These are phyloP conservation scores for Apocheima hispidaria DNA, from an alignment of 2,888 invertebrate species.

Conservation along the genomic window DNA sequence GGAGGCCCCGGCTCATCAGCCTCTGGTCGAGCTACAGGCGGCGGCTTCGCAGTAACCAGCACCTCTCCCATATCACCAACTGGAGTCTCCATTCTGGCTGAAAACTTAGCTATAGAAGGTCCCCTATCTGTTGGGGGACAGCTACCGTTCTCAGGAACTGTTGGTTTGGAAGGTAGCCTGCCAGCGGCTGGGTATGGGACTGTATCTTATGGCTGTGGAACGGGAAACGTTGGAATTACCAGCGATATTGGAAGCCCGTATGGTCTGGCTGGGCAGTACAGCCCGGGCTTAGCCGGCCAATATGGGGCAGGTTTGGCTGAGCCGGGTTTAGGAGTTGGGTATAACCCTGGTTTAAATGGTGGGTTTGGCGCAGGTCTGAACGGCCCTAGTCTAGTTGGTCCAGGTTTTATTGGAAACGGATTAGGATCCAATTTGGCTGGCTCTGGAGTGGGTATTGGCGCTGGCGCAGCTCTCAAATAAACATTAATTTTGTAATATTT, in stretches of 20 bases:
- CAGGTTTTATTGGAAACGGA: slow-evolving; percentile 1
- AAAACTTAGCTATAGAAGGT: slow-evolving; percentile 51
- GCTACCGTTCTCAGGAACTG: slow-evolving; percentile 48
- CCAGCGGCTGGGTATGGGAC: slow-evolving; percentile 42
- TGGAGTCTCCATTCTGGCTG: slow-evolving; percentile 49
- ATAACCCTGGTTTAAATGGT: neutral
- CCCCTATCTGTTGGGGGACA: slow-evolving; percentile 46
- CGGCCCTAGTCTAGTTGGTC: neutral
- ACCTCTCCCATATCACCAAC: slow-evolving; percentile 46
- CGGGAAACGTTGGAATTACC: slow-evolving; percentile 41
- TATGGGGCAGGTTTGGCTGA: neutral
- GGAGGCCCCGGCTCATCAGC: neutral
- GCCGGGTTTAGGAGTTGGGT: neutral
- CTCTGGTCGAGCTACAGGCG: slow-evolving; percentile 24
- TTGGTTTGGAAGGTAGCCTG: slow-evolving; percentile 46
- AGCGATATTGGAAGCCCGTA: slow-evolving; percentile 24
- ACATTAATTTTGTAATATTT: neutral
- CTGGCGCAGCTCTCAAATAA: neutral
- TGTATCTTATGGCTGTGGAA: slow-evolving; percentile 48
- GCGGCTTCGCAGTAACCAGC: slow-evolving; percentile 44
- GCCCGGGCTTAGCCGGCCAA: neutral
- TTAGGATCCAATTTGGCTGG: neutral
- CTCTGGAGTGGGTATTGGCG: neutral
- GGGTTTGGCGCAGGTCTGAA: neutral
- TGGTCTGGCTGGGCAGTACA: slow-evolving; percentile 19